Evolutionary conservation across 2,888 invertebrate genomes (phyloP).

Genomic region (Andricus quercusramuli): DNA sequence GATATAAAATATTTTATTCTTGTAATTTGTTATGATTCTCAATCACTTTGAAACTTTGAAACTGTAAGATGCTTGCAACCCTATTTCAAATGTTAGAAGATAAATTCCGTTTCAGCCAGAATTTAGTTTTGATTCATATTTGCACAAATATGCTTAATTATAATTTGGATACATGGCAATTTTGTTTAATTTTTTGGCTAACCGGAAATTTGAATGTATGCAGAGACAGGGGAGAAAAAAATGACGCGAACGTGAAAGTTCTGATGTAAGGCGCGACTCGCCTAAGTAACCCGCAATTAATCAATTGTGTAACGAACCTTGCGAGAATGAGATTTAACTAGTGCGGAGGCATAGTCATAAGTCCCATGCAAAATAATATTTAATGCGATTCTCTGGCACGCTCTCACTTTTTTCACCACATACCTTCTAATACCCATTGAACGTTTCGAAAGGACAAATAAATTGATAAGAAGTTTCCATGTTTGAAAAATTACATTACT

Average conservation of each 20-base stretch:
- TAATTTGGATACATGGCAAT: not conserved
- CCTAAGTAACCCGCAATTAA: conserved; percentile 47
- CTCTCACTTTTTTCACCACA: not conserved
- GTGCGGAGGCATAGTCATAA: not conserved
- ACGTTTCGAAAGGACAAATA: not conserved
- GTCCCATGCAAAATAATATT: conserved; percentile 2
- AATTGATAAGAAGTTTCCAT: not conserved
- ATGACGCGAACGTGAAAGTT: conserved; percentile 50
- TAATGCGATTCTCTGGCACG: conserved; percentile 3
- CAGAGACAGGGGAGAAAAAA: conserved; percentile 44
- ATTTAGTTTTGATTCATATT: not conserved
- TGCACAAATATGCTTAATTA: not conserved
- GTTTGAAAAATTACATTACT: not conserved
- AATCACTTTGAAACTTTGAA: too few species aligned
- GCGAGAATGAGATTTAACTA: conserved; percentile 23
- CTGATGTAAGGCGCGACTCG: conserved; percentile 49
- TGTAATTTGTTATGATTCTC: too few species aligned
- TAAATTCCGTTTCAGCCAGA: not conserved
- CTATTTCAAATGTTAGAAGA: too few species aligned
- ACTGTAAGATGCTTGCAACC: too few species aligned
- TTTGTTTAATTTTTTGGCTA: not conserved
- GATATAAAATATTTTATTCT: too few species aligned
- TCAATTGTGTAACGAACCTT: conserved; percentile 47
- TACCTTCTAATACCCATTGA: not conserved
- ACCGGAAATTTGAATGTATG: conserved; percentile 3